phyloP scores from a whole-genome alignment of 2,888 invertebrate species.

The Teinopalpus imperialis region DNA sequence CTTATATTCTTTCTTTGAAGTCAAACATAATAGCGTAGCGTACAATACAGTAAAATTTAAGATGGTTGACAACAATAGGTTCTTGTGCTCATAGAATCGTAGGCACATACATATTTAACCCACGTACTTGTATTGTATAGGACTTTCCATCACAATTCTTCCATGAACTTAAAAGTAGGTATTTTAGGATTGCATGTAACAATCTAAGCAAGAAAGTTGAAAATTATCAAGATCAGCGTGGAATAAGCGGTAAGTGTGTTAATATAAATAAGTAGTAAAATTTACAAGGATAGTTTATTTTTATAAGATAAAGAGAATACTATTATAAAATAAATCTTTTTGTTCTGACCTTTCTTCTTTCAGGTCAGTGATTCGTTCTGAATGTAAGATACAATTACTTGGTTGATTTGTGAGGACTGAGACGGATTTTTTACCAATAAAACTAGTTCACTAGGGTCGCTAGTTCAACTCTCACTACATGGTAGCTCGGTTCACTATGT shows the following conservation, averaged over 20 bases:
- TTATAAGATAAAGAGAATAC: no score
- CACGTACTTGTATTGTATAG: not conserved
- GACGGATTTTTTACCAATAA: no score
- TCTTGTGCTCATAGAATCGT: constrained; percentile 2
- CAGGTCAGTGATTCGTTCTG: no score
- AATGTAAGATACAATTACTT: no score
- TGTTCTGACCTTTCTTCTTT: no score
- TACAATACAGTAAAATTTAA: constrained; percentile 1
- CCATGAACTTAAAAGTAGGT: not conserved
- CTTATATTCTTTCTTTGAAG: constrained; percentile 3
- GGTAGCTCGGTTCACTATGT: no score
- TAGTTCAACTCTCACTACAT: no score
- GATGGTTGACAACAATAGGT: constrained; percentile 1
- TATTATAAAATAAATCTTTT: no score
- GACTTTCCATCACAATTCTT: not conserved
- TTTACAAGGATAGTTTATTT: no score
- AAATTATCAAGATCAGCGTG: not conserved
- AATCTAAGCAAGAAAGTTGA: not conserved
- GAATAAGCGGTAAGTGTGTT: constrained; percentile 3
- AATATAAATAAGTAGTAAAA: not conserved
- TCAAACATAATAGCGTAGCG: constrained; percentile 1
- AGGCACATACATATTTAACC: not conserved
- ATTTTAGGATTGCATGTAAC: not conserved
- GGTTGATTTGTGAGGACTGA: no score
- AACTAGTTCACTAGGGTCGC: no score